phyloP scores from a whole-genome alignment of 2,888 invertebrate genomes.

The Hydropsyche betteni region DNA sequence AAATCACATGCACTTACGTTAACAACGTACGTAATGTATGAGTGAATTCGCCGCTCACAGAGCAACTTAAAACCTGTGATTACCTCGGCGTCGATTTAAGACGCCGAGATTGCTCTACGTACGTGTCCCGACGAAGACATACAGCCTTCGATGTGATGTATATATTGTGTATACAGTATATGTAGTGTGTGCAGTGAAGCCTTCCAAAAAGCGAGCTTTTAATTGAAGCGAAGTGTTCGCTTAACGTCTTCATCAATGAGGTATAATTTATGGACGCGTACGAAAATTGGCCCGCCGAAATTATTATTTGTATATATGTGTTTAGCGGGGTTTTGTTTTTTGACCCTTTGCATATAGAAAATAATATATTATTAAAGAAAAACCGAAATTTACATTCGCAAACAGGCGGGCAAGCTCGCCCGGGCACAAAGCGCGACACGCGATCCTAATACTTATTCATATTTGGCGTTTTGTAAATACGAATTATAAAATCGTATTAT shows the following conservation, averaged over 20 bases:
- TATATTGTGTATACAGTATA: neutral
- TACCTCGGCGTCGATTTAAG: constrained; percentile 17
- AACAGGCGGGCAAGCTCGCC: constrained; percentile 5
- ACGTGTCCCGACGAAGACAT: constrained; percentile 5
- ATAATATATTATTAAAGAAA: constrained; percentile 34
- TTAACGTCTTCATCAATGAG: constrained; percentile 70
- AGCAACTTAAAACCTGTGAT: constrained; percentile 34
- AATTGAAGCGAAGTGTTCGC: constrained; percentile 58
- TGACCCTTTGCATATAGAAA: constrained; percentile 4
- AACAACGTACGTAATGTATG: constrained; percentile 21
- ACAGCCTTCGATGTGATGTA: neutral
- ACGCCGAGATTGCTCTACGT: constrained; percentile 18
- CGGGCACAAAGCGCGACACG: no score
- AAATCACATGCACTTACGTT: constrained; percentile 24
- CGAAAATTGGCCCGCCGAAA: constrained; percentile 25
- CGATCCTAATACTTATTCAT: no score
- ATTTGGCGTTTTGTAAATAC: no score
- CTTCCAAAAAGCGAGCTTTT: constrained; percentile 45
- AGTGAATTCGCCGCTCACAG: constrained; percentile 34
- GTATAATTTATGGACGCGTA: constrained; percentile 46
- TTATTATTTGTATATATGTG: neutral
- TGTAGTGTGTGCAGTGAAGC: neutral
- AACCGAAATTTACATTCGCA: constrained; percentile 35
- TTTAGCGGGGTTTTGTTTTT: neutral
- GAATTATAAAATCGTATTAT: no score